Percentiles rank a stretch among this genome's conserved stretches.
phyloP scores from a whole-genome alignment of 2,113 vertebrate species.

The Labeo rohita region DNA sequence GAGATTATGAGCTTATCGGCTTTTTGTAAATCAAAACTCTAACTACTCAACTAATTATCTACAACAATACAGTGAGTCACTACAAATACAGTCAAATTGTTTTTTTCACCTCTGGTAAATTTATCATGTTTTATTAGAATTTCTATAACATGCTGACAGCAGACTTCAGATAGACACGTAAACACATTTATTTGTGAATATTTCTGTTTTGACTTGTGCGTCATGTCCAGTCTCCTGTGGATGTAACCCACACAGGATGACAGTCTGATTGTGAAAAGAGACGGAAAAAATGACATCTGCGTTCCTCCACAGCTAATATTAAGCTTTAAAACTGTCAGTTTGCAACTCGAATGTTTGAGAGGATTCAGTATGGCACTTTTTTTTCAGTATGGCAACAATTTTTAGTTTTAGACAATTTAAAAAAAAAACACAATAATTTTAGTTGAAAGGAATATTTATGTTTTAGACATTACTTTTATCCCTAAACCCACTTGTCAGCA shows the following conservation, averaged over 20 bases:
- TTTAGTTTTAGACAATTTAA: too few relatives aligned
- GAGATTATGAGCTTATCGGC: neutral
- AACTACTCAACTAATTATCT: neutral
- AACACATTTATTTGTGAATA: constrained; percentile 2
- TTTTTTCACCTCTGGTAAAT: neutral
- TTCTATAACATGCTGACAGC: neutral
- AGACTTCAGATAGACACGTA: neutral
- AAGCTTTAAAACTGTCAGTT: neutral
- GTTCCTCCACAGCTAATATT: neutral
- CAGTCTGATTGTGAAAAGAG: constrained; percentile 1
- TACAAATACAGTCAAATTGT: neutral
- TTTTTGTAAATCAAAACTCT: constrained; percentile 14
- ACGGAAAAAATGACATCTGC: neutral
- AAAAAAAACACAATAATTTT: too few relatives aligned
- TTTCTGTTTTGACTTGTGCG: neutral
- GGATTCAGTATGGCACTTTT: neutral
- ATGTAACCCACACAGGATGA: constrained; percentile 8
- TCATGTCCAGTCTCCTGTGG: constrained; percentile 19
- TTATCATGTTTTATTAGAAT: neutral
- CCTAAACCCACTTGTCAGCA: too few relatives aligned
- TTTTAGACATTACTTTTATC: too few relatives aligned
- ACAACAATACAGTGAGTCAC: neutral
- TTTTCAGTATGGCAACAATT: too few relatives aligned
- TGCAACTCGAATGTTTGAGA: neutral
- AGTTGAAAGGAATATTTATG: too few relatives aligned